Conservation (phyloP, 2,888 invertebrate species). For the Nymphalis urticae region DNA sequence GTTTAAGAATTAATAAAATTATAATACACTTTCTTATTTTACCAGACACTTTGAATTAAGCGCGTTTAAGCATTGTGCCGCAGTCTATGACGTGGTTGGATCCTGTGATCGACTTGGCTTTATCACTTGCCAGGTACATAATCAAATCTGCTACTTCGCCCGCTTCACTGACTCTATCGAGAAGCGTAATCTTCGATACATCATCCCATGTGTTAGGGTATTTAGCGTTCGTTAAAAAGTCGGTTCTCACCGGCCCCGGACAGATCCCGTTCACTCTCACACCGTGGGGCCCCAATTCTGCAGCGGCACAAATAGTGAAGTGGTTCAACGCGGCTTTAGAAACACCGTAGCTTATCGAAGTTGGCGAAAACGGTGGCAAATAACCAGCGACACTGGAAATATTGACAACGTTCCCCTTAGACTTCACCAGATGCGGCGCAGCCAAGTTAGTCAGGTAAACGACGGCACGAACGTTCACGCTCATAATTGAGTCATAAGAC, state of each 20-base stretch:
- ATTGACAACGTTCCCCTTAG: constrained; percentile 53
- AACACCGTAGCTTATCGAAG: constrained; percentile 79
- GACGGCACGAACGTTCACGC: constrained; percentile 47
- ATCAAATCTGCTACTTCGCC: too few relatives aligned
- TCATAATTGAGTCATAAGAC: constrained; percentile 47
- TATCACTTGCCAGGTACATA: too few relatives aligned
- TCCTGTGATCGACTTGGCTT: too few relatives aligned
- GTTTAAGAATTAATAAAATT: too few relatives aligned
- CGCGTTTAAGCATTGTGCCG: too few relatives aligned
- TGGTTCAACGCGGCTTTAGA: constrained; percentile 89
- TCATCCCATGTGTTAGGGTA: constrained; percentile 56
- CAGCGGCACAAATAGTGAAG: constrained; percentile 85
- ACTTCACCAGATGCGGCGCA: constrained; percentile 45
- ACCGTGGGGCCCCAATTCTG: constrained; percentile 81
- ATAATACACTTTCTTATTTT: too few relatives aligned
- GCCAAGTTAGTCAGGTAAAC: constrained; percentile 46
- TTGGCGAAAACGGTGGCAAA: background rate
- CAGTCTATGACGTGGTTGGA: too few relatives aligned
- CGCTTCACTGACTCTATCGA: too few relatives aligned
- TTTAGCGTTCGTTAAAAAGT: constrained; percentile 63
- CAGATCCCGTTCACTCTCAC: constrained; percentile 86
- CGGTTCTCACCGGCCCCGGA: constrained; percentile 84
- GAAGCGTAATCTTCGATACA: constrained; percentile 34
- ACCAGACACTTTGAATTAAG: constrained; percentile 11
- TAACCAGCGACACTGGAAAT: constrained; percentile 47